Percentiles rank a stretch among this genome's conserved stretches.
phyloP scores from a whole-genome alignment of 2,113 vertebrate species.

The Oriolus oriolus region DNA sequence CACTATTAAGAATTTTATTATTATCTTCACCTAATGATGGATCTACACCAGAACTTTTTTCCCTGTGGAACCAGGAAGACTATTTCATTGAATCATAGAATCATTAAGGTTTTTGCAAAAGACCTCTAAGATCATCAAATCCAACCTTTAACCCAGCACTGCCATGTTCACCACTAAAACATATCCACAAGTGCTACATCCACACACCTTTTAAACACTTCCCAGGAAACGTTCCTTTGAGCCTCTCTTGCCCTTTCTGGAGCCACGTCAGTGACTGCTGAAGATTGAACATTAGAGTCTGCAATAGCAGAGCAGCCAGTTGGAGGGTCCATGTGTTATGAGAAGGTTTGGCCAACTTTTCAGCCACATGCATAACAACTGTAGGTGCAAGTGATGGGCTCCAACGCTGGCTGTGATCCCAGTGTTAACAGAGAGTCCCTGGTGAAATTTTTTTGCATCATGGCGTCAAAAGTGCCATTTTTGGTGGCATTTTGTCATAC shows the following conservation, averaged over 20 bases:
- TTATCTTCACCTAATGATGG: neutral
- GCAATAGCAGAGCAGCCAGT: accelerated
- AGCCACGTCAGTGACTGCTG: accelerated
- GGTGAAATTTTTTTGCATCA: neutral
- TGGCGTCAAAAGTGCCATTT: neutral
- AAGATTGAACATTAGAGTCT: neutral
- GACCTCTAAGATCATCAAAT: neutral
- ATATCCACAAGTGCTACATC: neutral
- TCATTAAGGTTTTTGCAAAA: neutral
- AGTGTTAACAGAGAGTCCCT: neutral
- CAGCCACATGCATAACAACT: neutral
- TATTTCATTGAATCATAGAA: neutral
- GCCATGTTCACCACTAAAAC: neutral
- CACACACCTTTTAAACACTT: neutral
- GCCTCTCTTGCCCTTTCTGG: neutral
- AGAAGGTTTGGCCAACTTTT: neutral
- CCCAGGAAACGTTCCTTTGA: neutral
- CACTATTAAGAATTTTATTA: neutral
- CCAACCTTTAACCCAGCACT: neutral
- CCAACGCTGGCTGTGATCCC: neutral
- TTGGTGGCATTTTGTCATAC: neutral
- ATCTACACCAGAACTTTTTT: neutral
- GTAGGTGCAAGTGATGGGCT: neutral
- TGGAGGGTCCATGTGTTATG: neutral
- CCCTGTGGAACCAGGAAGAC: neutral